Base-by-base conservation (phyloP, 2,888 invertebrate species). In the Patella ulyssiponensis region DNA sequence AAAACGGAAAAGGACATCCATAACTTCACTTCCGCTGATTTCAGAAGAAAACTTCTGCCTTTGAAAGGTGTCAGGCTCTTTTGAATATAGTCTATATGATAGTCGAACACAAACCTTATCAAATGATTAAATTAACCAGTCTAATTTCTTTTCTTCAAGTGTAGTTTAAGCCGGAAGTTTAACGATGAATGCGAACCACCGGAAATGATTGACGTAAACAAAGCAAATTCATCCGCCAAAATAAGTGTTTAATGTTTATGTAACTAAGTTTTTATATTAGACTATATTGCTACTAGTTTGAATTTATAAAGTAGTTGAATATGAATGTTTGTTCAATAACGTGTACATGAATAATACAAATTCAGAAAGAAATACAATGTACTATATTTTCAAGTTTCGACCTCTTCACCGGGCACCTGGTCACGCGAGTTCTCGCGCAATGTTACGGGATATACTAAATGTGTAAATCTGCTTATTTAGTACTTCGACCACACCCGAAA, bases 1-100 rank as follows among this genome's bases (percentile, higher is more conserved):
- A 81, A 80, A 83, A 80, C 82, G 83, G 82, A 82, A 83, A 81
- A 79, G 79, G 79, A 73, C 72, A 64, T 77, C 74, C 58, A 69
- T 70, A 52, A 71, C 73, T 80, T 80, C 76, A 81, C 82, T 82
- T 82, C 82, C 82, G 80, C 75, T 81, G 7, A 69, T 20, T 71
- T 53, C 17, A 11, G 27, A 56, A 70, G 69, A 70, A 75, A 70
- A 70, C 70, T n/a, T n/a, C 14, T 52, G 27, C 7, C 58, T 23
- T 27, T 7, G 17, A 74, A 58, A 58, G 33, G 33, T 33, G 20
- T 11, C 69, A 69, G 69, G 17, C 4, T 17, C 4, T 23, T 71
- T 78, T 69, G 72, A 72, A 52, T 71, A 72, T 78, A 74, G 17
- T 78, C 64, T 17, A 75, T 64, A 74, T 51, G 27, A n/a, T 27